phyloP scores from a whole-genome alignment of 2,113 vertebrate genomes.

The Chloropsis cyanopogon region DNA sequence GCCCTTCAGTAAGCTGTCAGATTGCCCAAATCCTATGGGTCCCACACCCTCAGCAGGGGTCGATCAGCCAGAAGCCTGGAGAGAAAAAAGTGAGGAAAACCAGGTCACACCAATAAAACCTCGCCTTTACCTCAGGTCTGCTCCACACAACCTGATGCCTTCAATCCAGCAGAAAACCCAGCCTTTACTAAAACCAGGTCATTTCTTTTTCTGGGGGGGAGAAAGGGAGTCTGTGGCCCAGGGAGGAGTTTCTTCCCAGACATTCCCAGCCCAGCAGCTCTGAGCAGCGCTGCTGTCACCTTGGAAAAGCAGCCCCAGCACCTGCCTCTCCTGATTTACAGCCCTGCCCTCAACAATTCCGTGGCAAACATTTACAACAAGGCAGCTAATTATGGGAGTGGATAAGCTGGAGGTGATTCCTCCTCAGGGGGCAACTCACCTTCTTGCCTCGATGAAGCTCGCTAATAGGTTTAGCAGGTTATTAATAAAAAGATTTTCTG shows the following conservation, averaged over 20 bases:
- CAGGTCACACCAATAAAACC: not conserved
- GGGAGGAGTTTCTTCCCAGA: not conserved
- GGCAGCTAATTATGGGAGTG: not conserved
- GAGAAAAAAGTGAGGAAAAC: not conserved
- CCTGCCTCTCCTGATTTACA: not conserved
- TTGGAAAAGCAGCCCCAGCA: not conserved
- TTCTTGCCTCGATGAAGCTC: not conserved
- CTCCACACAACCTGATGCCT: not conserved
- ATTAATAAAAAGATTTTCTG: not conserved
- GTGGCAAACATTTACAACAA: not conserved
- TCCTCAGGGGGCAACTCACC: not conserved
- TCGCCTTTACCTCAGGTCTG: not conserved
- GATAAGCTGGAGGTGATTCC: not conserved
- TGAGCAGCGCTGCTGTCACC: not conserved
- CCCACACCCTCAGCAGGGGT: not conserved
- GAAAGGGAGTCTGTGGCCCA: accelerated
- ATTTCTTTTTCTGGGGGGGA: not conserved
- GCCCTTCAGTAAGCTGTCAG: not conserved
- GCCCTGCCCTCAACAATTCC: not conserved
- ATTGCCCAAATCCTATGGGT: not conserved
- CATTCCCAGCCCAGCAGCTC: not conserved
- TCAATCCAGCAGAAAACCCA: not conserved
- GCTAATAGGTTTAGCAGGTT: constrained; percentile 5
- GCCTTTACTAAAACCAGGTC: not conserved
- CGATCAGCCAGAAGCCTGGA: not conserved